Evolutionary conservation across 2,797 vertebrate species (phyloP), one percentile per base, ranked within the genome.

Genomic region (Cyclura pinguis): DNA sequence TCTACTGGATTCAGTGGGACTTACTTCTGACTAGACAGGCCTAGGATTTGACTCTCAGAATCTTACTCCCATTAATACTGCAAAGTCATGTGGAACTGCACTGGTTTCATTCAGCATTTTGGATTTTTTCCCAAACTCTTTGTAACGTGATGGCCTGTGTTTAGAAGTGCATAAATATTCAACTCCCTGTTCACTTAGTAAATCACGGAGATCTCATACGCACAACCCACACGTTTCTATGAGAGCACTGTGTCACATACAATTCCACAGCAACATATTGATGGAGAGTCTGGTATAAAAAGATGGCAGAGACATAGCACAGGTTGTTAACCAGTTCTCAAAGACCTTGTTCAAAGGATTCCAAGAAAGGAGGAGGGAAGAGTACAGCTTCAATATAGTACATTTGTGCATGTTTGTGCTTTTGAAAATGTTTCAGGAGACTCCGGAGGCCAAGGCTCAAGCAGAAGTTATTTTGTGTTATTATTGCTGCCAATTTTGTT

Each of bases 91-190:
- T 29, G 13, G 27, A 80, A 6, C 18, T 86, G 13, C 42, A 88
- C 47, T 82, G 6, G 72, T 14, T 72, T 88, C 77, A 20, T 22
- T 80, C 1, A 0, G 7, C 42, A 42, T 24, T 88, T 85, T 91
- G 90, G 90, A 89, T 84, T 27, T 20, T 90, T 89, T 77, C 72
- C 85, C 77, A 88, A 57, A 83, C 90, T 93, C 84, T 10, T 90
- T 85, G 72, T 52, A 90, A 82, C 29, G 6, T 12, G 88, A 24
- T 0, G 16, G 55, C 9, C 29, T 92, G 9, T 0, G 0, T 4
- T 84, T 74, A 84, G 81, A 87, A 18, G 16, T 77, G 52, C 72
- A 76, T 72, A 85, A 93, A 74, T 35, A 89, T 0, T 12, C 29
- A 80, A 0, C 20, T 87, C 4, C 12, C 50, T 50, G 27, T 78